A percentile compares a stretch with the other conserved stretches of the same genome.
Evolutionary conservation across 2,113 vertebrate genomes (phyloP).

Genomic region (Equus quagga): DNA sequence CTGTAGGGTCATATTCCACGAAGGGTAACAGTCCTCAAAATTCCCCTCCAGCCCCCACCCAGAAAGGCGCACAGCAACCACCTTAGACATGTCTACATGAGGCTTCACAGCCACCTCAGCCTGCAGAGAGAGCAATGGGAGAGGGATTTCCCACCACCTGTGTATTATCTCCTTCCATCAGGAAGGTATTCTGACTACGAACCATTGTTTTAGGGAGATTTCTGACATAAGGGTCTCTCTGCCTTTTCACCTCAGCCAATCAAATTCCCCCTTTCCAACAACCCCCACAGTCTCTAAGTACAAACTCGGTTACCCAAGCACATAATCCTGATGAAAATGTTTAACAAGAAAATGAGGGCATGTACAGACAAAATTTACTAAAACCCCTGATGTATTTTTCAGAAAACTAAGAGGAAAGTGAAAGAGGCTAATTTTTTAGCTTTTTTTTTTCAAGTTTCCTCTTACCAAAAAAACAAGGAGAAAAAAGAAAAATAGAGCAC

Average conservation of each 20-base stretch:
- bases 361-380: not conserved
- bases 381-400: not conserved
- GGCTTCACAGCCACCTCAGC: accelerated
- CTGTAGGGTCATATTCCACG: not conserved
- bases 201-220: not conserved
- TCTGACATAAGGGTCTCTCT: not conserved
- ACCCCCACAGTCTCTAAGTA: not conserved
- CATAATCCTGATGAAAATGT: not conserved
- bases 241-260: not conserved
- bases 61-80: not conserved
- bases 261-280: not conserved
- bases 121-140: accelerated
- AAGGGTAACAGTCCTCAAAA: not conserved
- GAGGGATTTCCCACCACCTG: accelerated
- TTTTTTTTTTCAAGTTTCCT: not conserved
- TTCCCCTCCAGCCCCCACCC: not conserved
- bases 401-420: not conserved
- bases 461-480: not conserved
- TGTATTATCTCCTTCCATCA: not conserved
- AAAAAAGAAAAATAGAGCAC: not conserved
- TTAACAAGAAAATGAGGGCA: not conserved
- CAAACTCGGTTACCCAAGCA: not conserved
- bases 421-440: not conserved
- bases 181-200: not conserved
- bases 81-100: accelerated